These are phyloP conservation scores for Misgurnus mizolepis DNA, from an alignment of 2,113 vertebrate genomes.

Conservation along the genomic window DNA sequence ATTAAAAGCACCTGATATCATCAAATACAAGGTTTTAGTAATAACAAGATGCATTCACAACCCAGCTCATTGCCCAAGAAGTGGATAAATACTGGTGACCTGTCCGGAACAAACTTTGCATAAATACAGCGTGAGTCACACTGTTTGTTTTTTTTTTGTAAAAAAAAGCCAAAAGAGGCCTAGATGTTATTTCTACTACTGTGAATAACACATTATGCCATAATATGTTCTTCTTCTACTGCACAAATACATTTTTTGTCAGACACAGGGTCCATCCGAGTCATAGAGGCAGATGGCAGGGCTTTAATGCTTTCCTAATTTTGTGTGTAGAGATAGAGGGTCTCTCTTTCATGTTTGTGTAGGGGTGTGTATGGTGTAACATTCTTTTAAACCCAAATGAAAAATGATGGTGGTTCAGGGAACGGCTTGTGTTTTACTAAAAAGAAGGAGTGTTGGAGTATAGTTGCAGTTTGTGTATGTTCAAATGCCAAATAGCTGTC, in stretches of 20 bases:
- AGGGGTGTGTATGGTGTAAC: constrained; percentile 12
- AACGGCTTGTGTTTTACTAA: neutral
- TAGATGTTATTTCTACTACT: neutral
- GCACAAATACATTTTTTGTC: constrained; percentile 20
- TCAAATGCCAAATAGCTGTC: neutral
- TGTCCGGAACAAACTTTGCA: neutral
- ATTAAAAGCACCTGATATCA: too few relatives aligned
- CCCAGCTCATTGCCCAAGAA: too few relatives aligned
- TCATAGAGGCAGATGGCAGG: constrained; percentile 22
- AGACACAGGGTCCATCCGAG: constrained; percentile 31
- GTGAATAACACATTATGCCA: constrained; percentile 1
- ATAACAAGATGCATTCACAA: too few relatives aligned
- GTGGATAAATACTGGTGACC: neutral
- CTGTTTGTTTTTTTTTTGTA: too few relatives aligned
- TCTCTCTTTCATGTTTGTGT: constrained; percentile 3
- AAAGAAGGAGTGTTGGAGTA: neutral
- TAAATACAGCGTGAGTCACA: constrained; percentile 17
- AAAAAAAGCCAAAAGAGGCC: neutral
- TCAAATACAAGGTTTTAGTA: too few relatives aligned
- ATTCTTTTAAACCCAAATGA: constrained; percentile 9
- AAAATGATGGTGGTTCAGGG: neutral
- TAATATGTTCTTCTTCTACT: constrained; percentile 26
- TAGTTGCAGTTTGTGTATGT: neutral
- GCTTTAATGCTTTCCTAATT: constrained; percentile 18
- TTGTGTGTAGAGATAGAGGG: neutral